These are phyloP conservation scores for Platichthys flesus DNA, from an alignment of 2,113 vertebrate species.

Conservation along the genomic window DNA sequence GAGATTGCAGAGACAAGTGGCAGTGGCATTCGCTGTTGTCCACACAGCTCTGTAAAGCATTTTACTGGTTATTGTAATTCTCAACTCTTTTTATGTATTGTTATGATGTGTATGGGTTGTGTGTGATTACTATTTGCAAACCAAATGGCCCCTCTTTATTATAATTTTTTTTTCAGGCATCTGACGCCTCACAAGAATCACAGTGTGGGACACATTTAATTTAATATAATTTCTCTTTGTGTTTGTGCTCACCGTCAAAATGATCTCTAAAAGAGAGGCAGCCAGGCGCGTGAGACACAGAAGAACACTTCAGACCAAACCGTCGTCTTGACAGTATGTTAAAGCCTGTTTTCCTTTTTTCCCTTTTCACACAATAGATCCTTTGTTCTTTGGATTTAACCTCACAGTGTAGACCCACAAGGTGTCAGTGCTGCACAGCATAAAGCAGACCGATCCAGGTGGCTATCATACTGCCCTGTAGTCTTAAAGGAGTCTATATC, in stretches of 20 bases:
- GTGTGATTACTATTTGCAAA: no score
- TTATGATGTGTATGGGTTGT: no score
- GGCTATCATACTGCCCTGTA: background rate
- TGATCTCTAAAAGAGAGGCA: background rate
- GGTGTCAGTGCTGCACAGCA: slow-evolving; percentile 59
- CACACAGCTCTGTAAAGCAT: background rate
- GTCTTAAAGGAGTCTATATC: background rate
- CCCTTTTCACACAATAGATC: slow-evolving; percentile 53
- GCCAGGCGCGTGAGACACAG: background rate
- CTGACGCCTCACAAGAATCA: no score
- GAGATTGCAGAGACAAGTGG: background rate
- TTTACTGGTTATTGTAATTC: background rate
- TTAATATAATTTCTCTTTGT: background rate
- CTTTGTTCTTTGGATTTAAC: slow-evolving; percentile 54
- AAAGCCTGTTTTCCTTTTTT: background rate
- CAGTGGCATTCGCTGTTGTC: background rate
- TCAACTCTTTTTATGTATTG: no score
- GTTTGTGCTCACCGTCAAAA: background rate
- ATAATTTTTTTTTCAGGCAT: no score
- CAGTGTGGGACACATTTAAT: no score
- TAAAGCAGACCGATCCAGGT: slow-evolving; percentile 12
- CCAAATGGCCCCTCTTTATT: no score
- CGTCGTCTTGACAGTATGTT: slow-evolving; percentile 1
- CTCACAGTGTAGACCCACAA: slow-evolving; percentile 51
- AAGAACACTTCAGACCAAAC: slow-evolving; percentile 1